These are phyloP conservation scores for Adineta ricciae DNA, from an alignment of 2,888 invertebrate species.

Conservation along the genomic window DNA sequence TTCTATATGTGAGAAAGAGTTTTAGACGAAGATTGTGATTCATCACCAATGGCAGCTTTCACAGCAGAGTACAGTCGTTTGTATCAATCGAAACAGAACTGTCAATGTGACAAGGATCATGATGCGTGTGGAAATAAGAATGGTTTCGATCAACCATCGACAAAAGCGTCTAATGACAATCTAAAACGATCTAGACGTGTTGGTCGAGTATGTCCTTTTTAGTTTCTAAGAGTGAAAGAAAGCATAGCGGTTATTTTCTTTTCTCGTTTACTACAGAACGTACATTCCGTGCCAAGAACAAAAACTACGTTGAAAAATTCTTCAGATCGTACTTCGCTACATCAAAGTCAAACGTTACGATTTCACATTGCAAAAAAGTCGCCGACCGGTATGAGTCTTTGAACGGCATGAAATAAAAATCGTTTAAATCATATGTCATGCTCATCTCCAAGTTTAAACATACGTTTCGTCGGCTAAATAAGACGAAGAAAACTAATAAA, in stretches of 20 bases:
- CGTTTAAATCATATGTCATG: too few relatives aligned
- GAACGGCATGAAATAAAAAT: not conserved
- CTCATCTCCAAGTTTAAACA: too few relatives aligned
- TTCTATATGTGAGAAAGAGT: not conserved
- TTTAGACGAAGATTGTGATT: slow-evolving; percentile 26
- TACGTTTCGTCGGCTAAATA: too few relatives aligned
- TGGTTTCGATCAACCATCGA: not conserved
- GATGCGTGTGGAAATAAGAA: not conserved
- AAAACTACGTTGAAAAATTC: not conserved
- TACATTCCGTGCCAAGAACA: not conserved
- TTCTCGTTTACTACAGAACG: not conserved
- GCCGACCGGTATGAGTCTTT: not conserved
- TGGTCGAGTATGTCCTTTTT: not conserved
- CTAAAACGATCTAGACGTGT: not conserved
- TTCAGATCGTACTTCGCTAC: not conserved
- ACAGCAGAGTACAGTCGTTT: slow-evolving; percentile 27
- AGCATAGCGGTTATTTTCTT: not conserved
- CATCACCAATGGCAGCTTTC: not conserved
- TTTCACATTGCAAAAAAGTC: slow-evolving; percentile 26
- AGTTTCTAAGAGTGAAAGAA: not conserved
- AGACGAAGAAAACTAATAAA: too few relatives aligned
- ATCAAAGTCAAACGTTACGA: not conserved
- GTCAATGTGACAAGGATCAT: slow-evolving; percentile 29
- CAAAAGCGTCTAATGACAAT: not conserved
- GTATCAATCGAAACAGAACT: slow-evolving; percentile 28